Evolutionary conservation across 1,140 invertebrate species (phyloP), one percentile per base, ranked within the genome.

Genomic region (Sitobion miscanthi): DNA sequence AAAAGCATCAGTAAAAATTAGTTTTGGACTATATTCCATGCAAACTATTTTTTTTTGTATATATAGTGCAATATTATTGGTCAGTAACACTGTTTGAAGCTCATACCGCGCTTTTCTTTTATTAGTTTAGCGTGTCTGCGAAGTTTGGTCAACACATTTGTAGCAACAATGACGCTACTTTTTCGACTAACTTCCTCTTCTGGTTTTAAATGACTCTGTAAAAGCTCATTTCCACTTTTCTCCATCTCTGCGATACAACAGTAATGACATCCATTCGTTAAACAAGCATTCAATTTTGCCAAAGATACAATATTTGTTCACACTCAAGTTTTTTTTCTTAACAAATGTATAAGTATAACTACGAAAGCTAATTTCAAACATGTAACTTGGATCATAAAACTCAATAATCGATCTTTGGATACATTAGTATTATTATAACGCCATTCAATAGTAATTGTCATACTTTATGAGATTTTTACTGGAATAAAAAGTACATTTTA

Each of bases 111-210:
- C 91, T 93, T 93, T 86, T 93, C 91, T 93, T 93, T 93, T 42
- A 93, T 93, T 54, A 93, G 91, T 93, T 93, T 93, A 93, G 91
- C 91, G 77, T 93, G 91, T 93, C 91, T 93, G 91, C 91, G 91
- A 57, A 93, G 91, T 93, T 93, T 93, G 91, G 91, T 93, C 91
- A 93, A 93, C 91, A 93, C 91, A 85, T 49, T 93, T 30, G 91
- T 93, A 93, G 91, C 91, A 57, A 93, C 91, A 83, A 93, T 54
- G 77, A 93, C 82, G 77, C 91, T 93, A 93, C 91, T 93, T 86
- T 93, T 93, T 93, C 91, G 91, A 93, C 91, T 86, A 93, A 93
- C 91, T 35, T 93, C 91, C 77, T 93, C 91, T 93, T 93, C 91
- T 54, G 91, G 91, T 93, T 86, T 93, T 93, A 93, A 93, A 93